These are phyloP conservation scores for Brachyhypopomus occidentalis DNA, from an alignment of 2,113 vertebrate genomes.

Conservation along the genomic window DNA sequence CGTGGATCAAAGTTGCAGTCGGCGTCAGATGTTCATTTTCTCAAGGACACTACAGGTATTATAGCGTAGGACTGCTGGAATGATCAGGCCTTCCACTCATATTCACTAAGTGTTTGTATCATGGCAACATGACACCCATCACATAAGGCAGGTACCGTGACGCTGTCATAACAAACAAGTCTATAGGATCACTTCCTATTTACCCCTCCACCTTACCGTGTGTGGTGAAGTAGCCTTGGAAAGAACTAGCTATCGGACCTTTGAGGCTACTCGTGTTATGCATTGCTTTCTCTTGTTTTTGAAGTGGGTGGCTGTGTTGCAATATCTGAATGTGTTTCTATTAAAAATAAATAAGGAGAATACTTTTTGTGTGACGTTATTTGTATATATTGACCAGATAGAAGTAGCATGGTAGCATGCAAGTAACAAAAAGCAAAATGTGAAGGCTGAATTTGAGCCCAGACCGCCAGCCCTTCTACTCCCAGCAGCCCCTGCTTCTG, in stretches of 20 bases:
- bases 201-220: conserved; percentile 16
- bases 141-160: not conserved
- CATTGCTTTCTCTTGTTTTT: not conserved
- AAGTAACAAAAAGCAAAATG: not conserved
- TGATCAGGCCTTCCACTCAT: conserved; percentile 26
- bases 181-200: conserved; percentile 25
- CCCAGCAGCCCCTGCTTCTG: no score
- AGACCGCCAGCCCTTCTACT: no score
- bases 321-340: conserved; percentile 4
- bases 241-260: no score
- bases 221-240: not conserved
- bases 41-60: conserved; percentile 26
- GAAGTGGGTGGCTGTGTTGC: not conserved
- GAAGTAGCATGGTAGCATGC: not conserved
- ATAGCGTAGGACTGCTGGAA: conserved; percentile 22
- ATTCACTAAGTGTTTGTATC: conserved; percentile 42
- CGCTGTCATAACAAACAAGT: conserved; percentile 1
- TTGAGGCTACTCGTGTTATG: no score
- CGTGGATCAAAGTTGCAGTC: conserved; percentile 9
- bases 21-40: not conserved
- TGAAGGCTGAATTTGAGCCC: not conserved
- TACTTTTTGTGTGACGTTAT: not conserved
- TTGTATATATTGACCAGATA: not conserved
- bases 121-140: conserved; percentile 1
- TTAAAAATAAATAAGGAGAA: conserved; percentile 24